Percentiles rank a stretch among this genome's conserved stretches.
Evolutionary conservation across 2,888 invertebrate species (phyloP).

Genomic region (Liopterus haemorrhoidalis): DNA sequence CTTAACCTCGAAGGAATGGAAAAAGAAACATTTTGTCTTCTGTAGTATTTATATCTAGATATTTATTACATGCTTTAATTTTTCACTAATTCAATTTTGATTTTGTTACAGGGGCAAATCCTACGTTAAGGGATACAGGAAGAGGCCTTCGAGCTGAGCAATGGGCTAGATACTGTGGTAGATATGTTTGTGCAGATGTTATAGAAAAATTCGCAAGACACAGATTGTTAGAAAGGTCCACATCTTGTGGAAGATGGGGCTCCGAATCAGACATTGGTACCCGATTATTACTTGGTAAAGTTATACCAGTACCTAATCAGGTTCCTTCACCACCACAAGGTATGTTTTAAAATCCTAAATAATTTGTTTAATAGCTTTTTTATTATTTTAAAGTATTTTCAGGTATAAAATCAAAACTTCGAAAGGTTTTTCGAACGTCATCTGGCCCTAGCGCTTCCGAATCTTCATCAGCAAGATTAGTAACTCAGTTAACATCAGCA

Average conservation of each 20-base stretch:
- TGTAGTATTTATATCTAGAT: too few species aligned
- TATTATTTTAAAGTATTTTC: slow-evolving; percentile 33
- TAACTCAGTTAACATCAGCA: slow-evolving; percentile 55
- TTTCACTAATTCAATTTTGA: too few species aligned
- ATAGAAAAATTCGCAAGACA: slow-evolving; percentile 61
- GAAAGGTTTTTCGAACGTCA: slow-evolving; percentile 53
- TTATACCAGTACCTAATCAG: slow-evolving; percentile 41
- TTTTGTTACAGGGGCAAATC: slow-evolving; percentile 57
- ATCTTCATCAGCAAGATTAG: slow-evolving; percentile 47
- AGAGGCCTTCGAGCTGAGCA: slow-evolving; percentile 65
- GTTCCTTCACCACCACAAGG: slow-evolving; percentile 38
- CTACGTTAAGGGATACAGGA: slow-evolving; percentile 60
- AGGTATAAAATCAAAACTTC: slow-evolving; percentile 52
- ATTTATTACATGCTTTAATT: too few species aligned
- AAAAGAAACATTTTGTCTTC: too few species aligned
- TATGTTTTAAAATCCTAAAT: slow-evolving; percentile 29
- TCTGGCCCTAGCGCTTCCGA: slow-evolving; percentile 44
- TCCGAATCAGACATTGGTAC: slow-evolving; percentile 55
- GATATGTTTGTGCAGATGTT: slow-evolving; percentile 63
- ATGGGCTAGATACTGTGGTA: slow-evolving; percentile 69
- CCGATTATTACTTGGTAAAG: slow-evolving; percentile 47
- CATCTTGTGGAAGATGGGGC: slow-evolving; percentile 53
- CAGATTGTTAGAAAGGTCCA: slow-evolving; percentile 51
- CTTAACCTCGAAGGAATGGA: too few species aligned
- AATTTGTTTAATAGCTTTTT: not conserved